These are phyloP conservation scores for Sebastes ruberrimus DNA, from an alignment of 2,797 vertebrate species.

Conservation along the genomic window DNA sequence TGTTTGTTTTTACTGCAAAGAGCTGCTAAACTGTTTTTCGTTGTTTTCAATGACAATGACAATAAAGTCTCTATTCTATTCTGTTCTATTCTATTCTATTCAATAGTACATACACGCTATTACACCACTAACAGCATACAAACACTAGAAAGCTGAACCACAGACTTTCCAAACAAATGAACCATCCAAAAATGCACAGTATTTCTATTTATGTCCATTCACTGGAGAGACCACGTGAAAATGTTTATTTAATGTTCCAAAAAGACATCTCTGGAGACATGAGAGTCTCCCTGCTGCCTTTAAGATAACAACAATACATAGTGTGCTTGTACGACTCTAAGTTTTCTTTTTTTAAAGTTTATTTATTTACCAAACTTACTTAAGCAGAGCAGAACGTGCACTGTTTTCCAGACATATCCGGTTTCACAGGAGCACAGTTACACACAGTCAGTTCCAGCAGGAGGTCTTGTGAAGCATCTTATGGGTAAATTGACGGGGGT, in stretches of 20 bases:
- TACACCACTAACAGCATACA: not conserved
- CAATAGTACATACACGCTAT: not conserved
- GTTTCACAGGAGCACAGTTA: not conserved
- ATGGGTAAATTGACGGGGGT: not conserved
- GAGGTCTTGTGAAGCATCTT: not conserved
- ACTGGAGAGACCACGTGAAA: not conserved
- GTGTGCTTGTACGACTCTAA: not conserved
- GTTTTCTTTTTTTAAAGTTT: not conserved
- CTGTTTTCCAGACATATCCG: not conserved
- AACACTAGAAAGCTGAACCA: not conserved
- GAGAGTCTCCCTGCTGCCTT: constrained; percentile 3
- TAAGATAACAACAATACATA: not conserved
- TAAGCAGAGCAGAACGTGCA: not conserved
- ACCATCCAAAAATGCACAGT: not conserved
- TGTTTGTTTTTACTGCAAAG: no score
- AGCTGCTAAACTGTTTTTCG: no score
- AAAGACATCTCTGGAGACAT: constrained; percentile 16
- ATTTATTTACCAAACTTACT: not conserved
- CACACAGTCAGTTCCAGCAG: not conserved
- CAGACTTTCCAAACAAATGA: not conserved
- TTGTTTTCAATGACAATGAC: no score
- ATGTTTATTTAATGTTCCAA: not conserved
- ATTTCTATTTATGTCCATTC: not conserved
- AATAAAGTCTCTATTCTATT: no score
- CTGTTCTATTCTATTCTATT: no score